Evolutionary conservation across 64 coral and sea anemone genomes (phyloP), one percentile per base, ranked within the genome.

Genomic region (Actinia equina): DNA sequence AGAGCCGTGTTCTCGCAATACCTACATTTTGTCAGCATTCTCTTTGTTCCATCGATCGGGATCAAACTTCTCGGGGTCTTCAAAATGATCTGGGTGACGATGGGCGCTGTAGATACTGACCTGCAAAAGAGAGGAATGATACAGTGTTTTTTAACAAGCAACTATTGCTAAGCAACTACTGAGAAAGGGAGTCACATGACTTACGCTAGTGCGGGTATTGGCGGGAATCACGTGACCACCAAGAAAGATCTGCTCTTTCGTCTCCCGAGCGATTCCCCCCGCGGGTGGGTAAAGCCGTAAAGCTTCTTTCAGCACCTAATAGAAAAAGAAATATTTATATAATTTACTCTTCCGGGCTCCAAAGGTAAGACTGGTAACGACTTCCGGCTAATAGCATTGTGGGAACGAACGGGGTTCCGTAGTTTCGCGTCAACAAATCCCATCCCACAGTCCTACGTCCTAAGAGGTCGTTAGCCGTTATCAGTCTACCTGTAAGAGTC

Each of bases 11-110:
- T 37, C 30, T 37, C 30, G 30, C 30, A 37, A 37, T 37, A 57
- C 62, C 5, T 82, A 95, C 78, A 81, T 81, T 0, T n/a, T 81
- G n/a, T 52, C 12, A 81, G 78, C 78, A 52, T 81, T 81, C 27
- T 81, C 78, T 44, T 44, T 25, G 78, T 44, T 81, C 78, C 78
- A 95, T 45, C 93, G 82, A 51, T 95, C 89, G 18, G 93, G 93
- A 52, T 95, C 57, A 79, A 95, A 95, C n/a, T 59, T 44, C 22
- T 86, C 71, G 44, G 93, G 93, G 9, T 95, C 59, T 46, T 64
- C 17, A 89, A 89, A 95, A 22, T 71, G 49, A 15, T 83, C 89
- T 17, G 89, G 76, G 57, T 74, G 56, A 20, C 61, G 86, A 12
- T 95, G 93, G 14, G 78, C 42, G 45, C 18, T 52, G 49, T 49